Conservation (phyloP, 2,113 vertebrate genomes). For the Spermophilus dauricus region DNA sequence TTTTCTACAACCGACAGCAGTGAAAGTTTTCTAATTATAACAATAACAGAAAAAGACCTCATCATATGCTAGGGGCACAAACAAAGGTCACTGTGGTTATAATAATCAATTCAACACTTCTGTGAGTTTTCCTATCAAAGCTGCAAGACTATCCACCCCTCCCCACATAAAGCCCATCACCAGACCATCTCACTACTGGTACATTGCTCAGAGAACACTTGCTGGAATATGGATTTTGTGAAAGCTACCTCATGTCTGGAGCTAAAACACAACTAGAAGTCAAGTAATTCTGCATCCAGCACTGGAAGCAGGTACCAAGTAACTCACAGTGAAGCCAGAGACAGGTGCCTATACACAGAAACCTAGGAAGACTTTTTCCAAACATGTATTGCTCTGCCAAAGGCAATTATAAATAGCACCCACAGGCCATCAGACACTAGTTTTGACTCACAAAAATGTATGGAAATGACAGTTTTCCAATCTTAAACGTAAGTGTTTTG, state of each 20-base stretch:
- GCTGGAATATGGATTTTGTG: slow-evolving; percentile 17
- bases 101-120: slow-evolving; percentile 31
- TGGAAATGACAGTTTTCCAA: not conserved
- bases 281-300: not conserved
- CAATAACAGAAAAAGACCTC: not conserved
- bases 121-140: not conserved
- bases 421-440: not conserved
- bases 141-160: not conserved
- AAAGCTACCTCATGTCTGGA: not conserved
- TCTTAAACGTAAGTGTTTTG: not conserved
- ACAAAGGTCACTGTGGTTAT: slow-evolving; percentile 9
- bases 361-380: not conserved
- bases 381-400: not conserved
- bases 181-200: not conserved
- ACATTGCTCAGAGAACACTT: not conserved
- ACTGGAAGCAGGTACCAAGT: not conserved
- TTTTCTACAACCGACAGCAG: not conserved
- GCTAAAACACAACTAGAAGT: not conserved
- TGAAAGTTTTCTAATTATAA: slow-evolving; percentile 25
- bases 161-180: not conserved
- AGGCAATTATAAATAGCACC: not conserved
- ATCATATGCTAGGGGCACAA: not conserved
- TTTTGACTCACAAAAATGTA: not conserved
- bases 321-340: not conserved
- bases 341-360: not conserved